Base-by-base conservation (phyloP, 2,888 invertebrate species). In the Erebia ligea region DNA sequence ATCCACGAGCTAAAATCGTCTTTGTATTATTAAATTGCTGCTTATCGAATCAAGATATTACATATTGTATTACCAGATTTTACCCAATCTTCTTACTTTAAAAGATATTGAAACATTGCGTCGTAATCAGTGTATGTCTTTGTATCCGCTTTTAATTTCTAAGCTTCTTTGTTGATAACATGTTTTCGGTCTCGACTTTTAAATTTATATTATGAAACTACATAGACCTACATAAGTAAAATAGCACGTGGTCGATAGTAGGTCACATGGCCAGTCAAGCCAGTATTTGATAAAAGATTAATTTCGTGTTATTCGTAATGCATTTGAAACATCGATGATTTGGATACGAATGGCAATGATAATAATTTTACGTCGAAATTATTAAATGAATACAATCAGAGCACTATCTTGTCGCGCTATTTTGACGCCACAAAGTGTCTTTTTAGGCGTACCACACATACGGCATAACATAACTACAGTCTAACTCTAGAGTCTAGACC, bases 1-100 rank as follows among this genome's bases (percentile, higher is more conserved):
- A 74, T 79, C 78, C 78, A 77, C 76, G 76, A 79, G 78, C 78
- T 76, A 79, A 73, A 71, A 75, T 76, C 77, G 69, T 74, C 74
- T 67, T 75, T 70, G 73, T 69, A 54, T 69, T 65, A 75, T 73
- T 69, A 75, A 73, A 70, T 67, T 15, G 65, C 50, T 57, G 67
- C 63, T 74, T 69, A 75, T 73, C 68, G 70, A 68, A 52, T 15
- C 59, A 50, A 17, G 13, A 45, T 45, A 45, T 45, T 17, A 48
- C 19, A 15, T 5, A 48, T 54, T n/a, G 52, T 10, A 34, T 57
- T 15, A 45, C 56, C 54, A 42, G 45, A 58, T 57, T 67, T 50
- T 25, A 48, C 17, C 13, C 56, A 15, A 58, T 59, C 17, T 25
- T 42, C 17, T 65, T 54, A 34, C 34, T 34, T 1, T 34, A 34